phyloP scores from a whole-genome alignment of 2,888 invertebrate genomes.

The Epistrophe eligans region DNA sequence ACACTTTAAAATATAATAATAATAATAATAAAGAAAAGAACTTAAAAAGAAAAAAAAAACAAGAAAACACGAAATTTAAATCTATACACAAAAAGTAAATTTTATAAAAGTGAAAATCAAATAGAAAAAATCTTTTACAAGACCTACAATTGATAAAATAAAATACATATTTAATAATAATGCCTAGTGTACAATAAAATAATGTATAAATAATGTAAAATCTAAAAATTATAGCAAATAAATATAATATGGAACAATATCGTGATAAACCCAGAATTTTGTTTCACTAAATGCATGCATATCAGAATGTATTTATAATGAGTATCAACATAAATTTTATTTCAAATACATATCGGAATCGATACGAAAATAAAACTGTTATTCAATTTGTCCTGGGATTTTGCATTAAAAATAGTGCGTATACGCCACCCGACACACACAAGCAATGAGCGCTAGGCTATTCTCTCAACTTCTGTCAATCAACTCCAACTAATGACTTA shows the following conservation, averaged over 20 bases:
- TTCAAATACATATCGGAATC: background rate
- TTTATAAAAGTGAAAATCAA: slow-evolving; percentile 56
- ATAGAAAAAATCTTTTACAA: slow-evolving; percentile 57
- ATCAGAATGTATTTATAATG: no score
- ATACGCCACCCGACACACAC: background rate
- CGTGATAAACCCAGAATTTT: slow-evolving; percentile 58
- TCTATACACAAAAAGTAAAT: slow-evolving; percentile 71
- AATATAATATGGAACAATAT: slow-evolving; percentile 65
- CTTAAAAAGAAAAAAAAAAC: background rate
- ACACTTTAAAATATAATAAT: slow-evolving; percentile 19
- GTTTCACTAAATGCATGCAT: slow-evolving; percentile 18
- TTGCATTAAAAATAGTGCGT: background rate
- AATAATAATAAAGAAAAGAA: slow-evolving; percentile 7
- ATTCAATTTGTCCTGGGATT: background rate
- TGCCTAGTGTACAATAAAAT: slow-evolving; percentile 64
- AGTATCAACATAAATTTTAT: no score
- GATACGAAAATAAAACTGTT: background rate
- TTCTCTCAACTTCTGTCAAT: no score
- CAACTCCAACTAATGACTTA: no score
- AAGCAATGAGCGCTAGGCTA: background rate
- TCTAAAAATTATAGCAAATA: slow-evolving; percentile 32
- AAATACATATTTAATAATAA: slow-evolving; percentile 20
- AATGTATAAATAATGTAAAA: slow-evolving; percentile 53
- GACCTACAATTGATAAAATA: slow-evolving; percentile 46
- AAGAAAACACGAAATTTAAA: slow-evolving; percentile 31